Evolutionary conservation across 1,140 invertebrate species (phyloP), one percentile per base, ranked within the genome.

Genomic region (Neoseiulus cucumeris): DNA sequence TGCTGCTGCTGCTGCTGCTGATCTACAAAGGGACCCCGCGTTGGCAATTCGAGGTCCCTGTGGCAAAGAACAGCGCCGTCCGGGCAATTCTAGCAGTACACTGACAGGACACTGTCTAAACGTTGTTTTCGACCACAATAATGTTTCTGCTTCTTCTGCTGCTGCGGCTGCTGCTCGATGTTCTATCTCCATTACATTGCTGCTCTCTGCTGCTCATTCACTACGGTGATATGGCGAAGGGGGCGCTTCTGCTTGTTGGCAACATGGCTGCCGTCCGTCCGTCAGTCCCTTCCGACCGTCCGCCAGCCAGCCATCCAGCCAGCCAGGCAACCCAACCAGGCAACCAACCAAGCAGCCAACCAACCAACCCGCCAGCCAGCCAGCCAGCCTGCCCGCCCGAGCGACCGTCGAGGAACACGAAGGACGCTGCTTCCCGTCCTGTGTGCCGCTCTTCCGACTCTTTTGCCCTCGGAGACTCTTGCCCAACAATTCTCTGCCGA

Each of bases 231-330:
- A 33, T 33, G 25, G 51, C 51, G 22, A 17, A 59, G 51, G 33
- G 17, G 51, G 51, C 51, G 25, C 18, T 47, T 59, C 51, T 59
- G 51, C 51, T 59, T 59, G 51, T 59, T 59, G 51, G 51, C 51
- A 59, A 59, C 51, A 59, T 59, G 51, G 51, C 51, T 59, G 51
- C 25, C 51, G 51, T 25, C 25, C 25, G 51, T 25, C 25, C 51
- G 22, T 17, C 14, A 14, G 14, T 17, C 14, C 51, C 14, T 18
- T 25, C 22, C 51, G 22, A 5, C 51, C 14, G 33, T 17, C n/a
- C 14, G 51, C 14, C 51, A 6, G 22, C 25, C 51, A 4, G 51
- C 25, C 22, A 20, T 14, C 51, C 12, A n/a, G 33, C 51, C 25
- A 47, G 25, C 17, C 18, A 20, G 45, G 45, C 18, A 47, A 47